These are phyloP conservation scores for Melanotaenia parkinsoni DNA, from an alignment of 2,797 vertebrate genomes.

Conservation along the genomic window DNA sequence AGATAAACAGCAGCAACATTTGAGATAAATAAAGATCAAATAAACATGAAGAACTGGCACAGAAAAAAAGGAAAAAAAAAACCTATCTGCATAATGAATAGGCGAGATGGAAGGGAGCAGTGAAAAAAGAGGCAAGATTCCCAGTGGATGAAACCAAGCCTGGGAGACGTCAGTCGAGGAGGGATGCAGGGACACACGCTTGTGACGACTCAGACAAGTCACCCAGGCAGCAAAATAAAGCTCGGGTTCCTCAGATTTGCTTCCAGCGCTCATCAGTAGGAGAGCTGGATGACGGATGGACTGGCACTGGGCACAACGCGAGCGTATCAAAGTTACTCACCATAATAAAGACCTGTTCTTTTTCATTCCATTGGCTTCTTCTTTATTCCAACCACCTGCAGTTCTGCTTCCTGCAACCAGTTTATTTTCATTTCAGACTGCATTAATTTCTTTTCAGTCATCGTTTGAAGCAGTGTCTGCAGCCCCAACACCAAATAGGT, in stretches of 20 bases:
- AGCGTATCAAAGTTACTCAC: constrained; percentile 76
- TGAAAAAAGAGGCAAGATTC: constrained; percentile 58
- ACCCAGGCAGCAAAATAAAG: constrained; percentile 79
- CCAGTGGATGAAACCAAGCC: constrained; percentile 70
- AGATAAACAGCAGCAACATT: constrained; percentile 75
- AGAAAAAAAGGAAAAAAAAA: constrained; percentile 15
- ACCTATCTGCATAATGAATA: constrained; percentile 71
- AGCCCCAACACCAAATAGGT: neutral
- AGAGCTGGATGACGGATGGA: constrained; percentile 80
- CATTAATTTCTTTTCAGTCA: constrained; percentile 31
- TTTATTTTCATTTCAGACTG: constrained; percentile 59
- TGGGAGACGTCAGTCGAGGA: constrained; percentile 56
- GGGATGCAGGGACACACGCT: constrained; percentile 58
- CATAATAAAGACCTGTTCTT: constrained; percentile 72
- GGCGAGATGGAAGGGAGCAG: constrained; percentile 51
- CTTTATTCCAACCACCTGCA: constrained; percentile 49
- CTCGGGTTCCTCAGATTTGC: constrained; percentile 74
- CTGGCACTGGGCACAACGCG: constrained; percentile 71
- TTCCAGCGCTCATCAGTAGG: constrained; percentile 77
- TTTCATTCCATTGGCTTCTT: constrained; percentile 44
- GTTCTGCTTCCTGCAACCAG: constrained; percentile 40
- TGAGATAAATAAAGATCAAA: constrained; percentile 76
- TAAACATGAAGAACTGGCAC: constrained; percentile 53
- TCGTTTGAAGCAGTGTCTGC: neutral
- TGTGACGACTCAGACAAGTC: constrained; percentile 76